Evolutionary conservation across 2,113 vertebrate genomes (phyloP).

Genomic region (Mesitornis unicolor): DNA sequence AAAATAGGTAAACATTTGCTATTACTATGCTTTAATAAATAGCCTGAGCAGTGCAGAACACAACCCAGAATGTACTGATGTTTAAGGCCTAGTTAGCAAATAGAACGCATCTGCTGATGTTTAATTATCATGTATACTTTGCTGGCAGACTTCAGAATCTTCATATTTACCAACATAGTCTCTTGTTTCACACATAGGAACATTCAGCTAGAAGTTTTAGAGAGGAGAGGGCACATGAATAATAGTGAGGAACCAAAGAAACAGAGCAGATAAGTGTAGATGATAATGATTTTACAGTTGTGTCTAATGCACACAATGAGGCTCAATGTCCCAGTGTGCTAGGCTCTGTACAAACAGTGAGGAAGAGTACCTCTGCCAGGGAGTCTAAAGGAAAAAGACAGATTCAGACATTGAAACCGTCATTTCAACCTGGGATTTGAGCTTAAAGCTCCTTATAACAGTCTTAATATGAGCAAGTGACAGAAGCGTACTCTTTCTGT

Average conservation of each 20-base stretch:
- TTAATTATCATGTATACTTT: conserved; percentile 38
- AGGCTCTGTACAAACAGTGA: neutral
- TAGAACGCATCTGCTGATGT: conserved; percentile 24
- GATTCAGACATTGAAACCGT: neutral
- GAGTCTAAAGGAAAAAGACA: neutral
- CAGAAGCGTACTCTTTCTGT: neutral
- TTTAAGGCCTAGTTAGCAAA: conserved; percentile 59
- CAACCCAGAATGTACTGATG: conserved; percentile 1
- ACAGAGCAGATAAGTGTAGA: neutral
- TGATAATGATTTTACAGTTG: conserved; percentile 30
- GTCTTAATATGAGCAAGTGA: neutral
- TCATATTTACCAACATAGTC: neutral
- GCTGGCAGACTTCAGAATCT: conserved; percentile 10
- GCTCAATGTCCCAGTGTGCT: neutral
- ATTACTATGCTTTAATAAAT: conserved; percentile 34
- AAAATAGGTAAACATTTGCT: conserved; percentile 56
- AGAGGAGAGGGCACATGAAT: neutral
- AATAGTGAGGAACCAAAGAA: neutral
- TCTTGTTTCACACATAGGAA: conserved; percentile 20
- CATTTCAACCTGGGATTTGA: neutral
- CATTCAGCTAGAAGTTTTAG: neutral
- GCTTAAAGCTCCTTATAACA: neutral
- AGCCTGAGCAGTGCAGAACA: conserved; percentile 11
- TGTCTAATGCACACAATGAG: neutral
- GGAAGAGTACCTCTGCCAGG: neutral